Evolutionary conservation across 2,113 vertebrate species (phyloP).

Genomic region (Ginglymostoma cirratum): DNA sequence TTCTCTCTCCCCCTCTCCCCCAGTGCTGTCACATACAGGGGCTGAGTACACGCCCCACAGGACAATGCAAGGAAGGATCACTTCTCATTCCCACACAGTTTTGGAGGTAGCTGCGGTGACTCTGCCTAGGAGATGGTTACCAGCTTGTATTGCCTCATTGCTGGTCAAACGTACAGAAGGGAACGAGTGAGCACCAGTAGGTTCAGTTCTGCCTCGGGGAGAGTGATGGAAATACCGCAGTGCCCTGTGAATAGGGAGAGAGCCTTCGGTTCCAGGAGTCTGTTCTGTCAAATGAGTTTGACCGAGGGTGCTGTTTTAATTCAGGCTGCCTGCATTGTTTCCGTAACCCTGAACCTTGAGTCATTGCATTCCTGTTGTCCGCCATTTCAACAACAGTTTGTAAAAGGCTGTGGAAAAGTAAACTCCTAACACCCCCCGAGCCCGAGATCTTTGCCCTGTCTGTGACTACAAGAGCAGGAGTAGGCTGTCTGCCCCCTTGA

Average conservation of each 20-base stretch:
- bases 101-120: not conserved
- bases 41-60: not conserved
- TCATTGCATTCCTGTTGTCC: no score
- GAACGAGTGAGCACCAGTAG: not conserved
- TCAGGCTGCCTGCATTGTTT: not conserved
- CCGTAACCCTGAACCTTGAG: not conserved
- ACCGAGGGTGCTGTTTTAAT: not conserved
- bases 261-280: not conserved
- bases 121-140: not conserved
- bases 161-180: not conserved
- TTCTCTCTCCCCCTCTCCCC: no score
- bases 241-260: not conserved
- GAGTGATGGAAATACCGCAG: no score
- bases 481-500: no score
- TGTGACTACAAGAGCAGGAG: not conserved
- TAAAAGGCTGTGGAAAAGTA: not conserved
- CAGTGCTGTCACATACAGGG: not conserved
- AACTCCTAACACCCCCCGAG: not conserved
- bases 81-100: not conserved
- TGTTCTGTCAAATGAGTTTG: not conserved
- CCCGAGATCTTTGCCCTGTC: not conserved
- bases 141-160: not conserved
- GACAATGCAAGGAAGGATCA: not conserved
- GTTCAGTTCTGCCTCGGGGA: not conserved
- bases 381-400: not conserved